Percentiles rank a stretch among this genome's conserved stretches.
These are phyloP conservation scores for Atrina japonica DNA, from an alignment of 2,888 invertebrate genomes.

Conservation along the genomic window DNA sequence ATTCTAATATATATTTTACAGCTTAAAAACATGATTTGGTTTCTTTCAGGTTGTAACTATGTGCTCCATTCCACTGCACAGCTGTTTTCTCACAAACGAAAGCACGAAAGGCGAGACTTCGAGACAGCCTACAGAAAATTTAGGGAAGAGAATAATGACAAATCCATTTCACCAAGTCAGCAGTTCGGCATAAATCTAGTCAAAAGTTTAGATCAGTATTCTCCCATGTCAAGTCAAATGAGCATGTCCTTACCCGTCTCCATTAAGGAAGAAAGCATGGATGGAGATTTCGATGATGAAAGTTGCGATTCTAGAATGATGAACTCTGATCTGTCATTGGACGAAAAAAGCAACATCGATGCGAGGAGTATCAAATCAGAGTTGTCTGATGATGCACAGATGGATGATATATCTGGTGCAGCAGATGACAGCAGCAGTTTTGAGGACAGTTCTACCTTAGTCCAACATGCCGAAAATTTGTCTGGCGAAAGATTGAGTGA, in stretches of 20 bases:
- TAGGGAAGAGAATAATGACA: slow-evolving; percentile 82
- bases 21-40: too few relatives aligned
- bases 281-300: slow-evolving; percentile 26
- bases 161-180: not conserved
- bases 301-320: slow-evolving; percentile 24
- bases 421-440: slow-evolving; percentile 32
- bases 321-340: slow-evolving; percentile 13
- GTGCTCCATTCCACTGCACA: slow-evolving; percentile 98
- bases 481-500: slow-evolving; percentile 64
- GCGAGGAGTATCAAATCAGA: slow-evolving; percentile 19
- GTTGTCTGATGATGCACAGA: slow-evolving; percentile 6
- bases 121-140: slow-evolving; percentile 92
- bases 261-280: slow-evolving; percentile 38
- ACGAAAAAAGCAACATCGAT: slow-evolving; percentile 32
- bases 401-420: slow-evolving; percentile 23
- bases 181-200: slow-evolving; percentile 9
- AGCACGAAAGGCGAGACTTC: slow-evolving; percentile 89
- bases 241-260: slow-evolving; percentile 44
- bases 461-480: slow-evolving; percentile 11
- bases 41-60: slow-evolving; percentile 87
- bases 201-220: not conserved
- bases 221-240: slow-evolving; percentile 3
- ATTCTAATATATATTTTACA: too few relatives aligned
- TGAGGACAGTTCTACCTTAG: slow-evolving; percentile 36
- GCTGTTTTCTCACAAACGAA: slow-evolving; percentile 97